Base-by-base conservation (phyloP, 2,113 vertebrate species). In the Arvicanthis niloticus region DNA sequence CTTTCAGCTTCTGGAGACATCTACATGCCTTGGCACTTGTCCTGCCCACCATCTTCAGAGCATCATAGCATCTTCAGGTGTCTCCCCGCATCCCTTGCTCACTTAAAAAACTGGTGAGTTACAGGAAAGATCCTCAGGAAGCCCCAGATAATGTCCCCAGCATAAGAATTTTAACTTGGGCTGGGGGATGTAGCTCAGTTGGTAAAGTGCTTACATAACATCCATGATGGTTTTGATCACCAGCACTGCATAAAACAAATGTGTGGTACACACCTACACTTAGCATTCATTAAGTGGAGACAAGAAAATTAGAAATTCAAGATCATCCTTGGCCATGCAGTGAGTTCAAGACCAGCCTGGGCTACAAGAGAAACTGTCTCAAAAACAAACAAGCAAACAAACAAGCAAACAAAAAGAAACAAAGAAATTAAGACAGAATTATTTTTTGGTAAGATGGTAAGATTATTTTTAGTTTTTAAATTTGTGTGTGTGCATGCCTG, bases 11-110 rank as follows among this genome's bases (percentile, higher is more conserved):
- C 21, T 4, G 9, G 21, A 42, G 15, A 11, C 26, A 70, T 17
- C 13, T 53, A 8, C 6, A 0, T 4, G 8, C n/a, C 19, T n/a
- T 1, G 48, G 40, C n/a, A 34, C 4, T 1, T 9, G n/a, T 65
- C 16, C n/a, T 31, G 51, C 76, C 42, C 22, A 73, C 68, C 15
- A 0, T 34, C 40, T 48, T 94, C 60, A 92, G 40, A 31, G 24
- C 5, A 1, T 7, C 9, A 2, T 0, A 9, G 21, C 45, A 5
- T 24, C 42, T 86, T 62, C 11, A 3, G 16, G 15, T 29, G 31
- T 3, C 15, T 37, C 13, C 42, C 68, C 26, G 1, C 19, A 3
- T 88, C 60, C 21, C 42, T 40, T 48, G 42, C n/a, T 31, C 24
- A 37, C n/a, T 17, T 53, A 19, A 8, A 93, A 89, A 10, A 68